These are phyloP conservation scores for Alca torda DNA, from an alignment of 2,797 vertebrate genomes.

Conservation along the genomic window DNA sequence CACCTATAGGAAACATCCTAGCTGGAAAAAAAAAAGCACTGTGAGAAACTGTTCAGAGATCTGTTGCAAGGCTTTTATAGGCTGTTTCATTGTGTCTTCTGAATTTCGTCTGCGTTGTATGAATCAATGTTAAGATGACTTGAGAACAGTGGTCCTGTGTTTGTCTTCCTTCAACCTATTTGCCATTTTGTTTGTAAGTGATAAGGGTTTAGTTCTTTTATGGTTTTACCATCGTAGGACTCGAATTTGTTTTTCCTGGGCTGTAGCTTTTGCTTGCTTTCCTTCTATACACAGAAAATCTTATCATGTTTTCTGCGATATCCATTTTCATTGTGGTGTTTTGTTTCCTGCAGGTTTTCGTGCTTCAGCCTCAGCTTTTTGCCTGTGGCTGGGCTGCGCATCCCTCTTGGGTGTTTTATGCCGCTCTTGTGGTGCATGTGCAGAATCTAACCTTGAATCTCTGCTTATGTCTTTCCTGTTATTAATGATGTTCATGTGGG, in stretches of 20 bases:
- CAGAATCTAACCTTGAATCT: neutral
- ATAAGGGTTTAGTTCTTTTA: neutral
- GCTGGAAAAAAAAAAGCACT: neutral
- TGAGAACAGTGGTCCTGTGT: neutral
- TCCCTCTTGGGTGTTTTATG: neutral
- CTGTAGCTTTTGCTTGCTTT: neutral
- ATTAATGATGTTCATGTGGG: neutral
- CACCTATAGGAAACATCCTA: neutral
- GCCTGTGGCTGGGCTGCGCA: accelerated
- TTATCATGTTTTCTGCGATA: accelerated
- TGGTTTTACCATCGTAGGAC: neutral
- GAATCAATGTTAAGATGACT: neutral
- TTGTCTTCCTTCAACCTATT: neutral
- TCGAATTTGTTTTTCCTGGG: neutral
- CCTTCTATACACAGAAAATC: neutral
- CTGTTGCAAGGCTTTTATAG: neutral
- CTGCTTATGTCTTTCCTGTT: neutral
- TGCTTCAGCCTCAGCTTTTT: neutral
- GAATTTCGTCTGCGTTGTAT: neutral
- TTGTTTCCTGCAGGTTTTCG: neutral
- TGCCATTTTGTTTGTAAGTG: neutral
- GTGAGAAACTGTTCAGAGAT: neutral
- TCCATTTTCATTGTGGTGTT: neutral
- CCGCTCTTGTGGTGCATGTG: accelerated
- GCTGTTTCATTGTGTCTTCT: neutral